These are phyloP conservation scores for Epinotia bilunana DNA, from an alignment of 2,888 invertebrate genomes.

Conservation along the genomic window DNA sequence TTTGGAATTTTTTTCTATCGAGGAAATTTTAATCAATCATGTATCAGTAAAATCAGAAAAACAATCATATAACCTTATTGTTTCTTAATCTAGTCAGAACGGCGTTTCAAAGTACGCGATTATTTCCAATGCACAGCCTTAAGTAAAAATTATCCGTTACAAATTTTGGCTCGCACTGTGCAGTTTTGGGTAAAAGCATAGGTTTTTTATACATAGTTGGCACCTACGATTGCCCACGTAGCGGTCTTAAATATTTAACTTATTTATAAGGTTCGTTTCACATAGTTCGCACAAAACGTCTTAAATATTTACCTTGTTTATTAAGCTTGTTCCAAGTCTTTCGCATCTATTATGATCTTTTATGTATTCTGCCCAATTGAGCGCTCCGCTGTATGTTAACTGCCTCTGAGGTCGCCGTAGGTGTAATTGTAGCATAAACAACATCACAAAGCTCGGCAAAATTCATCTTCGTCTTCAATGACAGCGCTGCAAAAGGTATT, in stretches of 20 bases:
- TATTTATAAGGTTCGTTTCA: constrained; percentile 12
- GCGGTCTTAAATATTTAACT: constrained; percentile 29
- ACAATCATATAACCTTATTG: too few relatives aligned
- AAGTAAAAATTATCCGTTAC: not conserved
- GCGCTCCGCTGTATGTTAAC: constrained; percentile 46
- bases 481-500: constrained; percentile 64
- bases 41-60: too few relatives aligned
- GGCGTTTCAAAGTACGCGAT: too few relatives aligned
- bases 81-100: too few relatives aligned
- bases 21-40: too few relatives aligned
- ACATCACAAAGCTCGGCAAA: constrained; percentile 49
- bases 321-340: constrained; percentile 33
- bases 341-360: constrained; percentile 27
- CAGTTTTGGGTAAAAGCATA: not conserved
- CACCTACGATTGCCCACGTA: constrained; percentile 16
- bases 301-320: constrained; percentile 40
- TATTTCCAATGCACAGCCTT: too few relatives aligned
- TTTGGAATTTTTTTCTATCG: too few relatives aligned
- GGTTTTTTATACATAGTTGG: not conserved
- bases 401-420: constrained; percentile 52
- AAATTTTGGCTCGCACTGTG: constrained; percentile 14
- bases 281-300: constrained; percentile 9
- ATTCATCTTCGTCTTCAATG: constrained; percentile 62
- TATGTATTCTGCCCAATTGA: constrained; percentile 56
- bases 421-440: constrained; percentile 50